Percentiles rank a stretch among this genome's conserved stretches.
Evolutionary conservation across 2,888 invertebrate species (phyloP).

Genomic region (Helobdella robusta): DNA sequence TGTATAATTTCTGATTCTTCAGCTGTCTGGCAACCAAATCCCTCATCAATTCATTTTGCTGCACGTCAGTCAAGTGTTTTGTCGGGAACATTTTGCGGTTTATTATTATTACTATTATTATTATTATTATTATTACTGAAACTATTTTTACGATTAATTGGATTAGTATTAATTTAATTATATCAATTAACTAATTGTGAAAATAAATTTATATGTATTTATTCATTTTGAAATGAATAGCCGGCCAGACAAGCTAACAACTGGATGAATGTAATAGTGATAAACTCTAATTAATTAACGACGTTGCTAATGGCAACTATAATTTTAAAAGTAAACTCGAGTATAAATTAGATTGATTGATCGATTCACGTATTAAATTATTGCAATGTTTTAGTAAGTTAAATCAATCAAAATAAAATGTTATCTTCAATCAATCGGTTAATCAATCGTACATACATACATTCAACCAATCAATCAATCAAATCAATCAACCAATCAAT

Average conservation of each 20-base stretch:
- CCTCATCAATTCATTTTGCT: slow-evolving; percentile 10
- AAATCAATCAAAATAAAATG: too few relatives aligned
- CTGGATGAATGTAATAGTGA: background rate
- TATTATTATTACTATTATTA: too few relatives aligned
- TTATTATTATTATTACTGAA: background rate
- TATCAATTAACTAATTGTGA: background rate
- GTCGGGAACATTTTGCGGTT: background rate
- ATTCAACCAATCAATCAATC: too few relatives aligned
- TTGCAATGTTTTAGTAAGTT: too few relatives aligned
- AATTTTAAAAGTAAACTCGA: too few relatives aligned
- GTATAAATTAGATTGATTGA: too few relatives aligned
- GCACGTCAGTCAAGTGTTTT: slow-evolving; percentile 2
- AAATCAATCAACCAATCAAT: too few relatives aligned
- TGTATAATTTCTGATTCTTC: background rate
- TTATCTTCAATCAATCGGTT: too few relatives aligned
- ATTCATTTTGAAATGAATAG: background rate
- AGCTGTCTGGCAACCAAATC: slow-evolving; percentile 6
- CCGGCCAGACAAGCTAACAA: background rate
- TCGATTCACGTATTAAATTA: too few relatives aligned
- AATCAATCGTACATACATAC: too few relatives aligned
- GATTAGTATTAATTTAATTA: background rate
- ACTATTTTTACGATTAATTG: background rate
- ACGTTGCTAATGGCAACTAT: too few relatives aligned
- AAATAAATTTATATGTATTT: background rate
- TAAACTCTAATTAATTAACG: too few relatives aligned